phyloP scores from a whole-genome alignment of 2,888 invertebrate genomes.

The Miltochrista miniata region DNA sequence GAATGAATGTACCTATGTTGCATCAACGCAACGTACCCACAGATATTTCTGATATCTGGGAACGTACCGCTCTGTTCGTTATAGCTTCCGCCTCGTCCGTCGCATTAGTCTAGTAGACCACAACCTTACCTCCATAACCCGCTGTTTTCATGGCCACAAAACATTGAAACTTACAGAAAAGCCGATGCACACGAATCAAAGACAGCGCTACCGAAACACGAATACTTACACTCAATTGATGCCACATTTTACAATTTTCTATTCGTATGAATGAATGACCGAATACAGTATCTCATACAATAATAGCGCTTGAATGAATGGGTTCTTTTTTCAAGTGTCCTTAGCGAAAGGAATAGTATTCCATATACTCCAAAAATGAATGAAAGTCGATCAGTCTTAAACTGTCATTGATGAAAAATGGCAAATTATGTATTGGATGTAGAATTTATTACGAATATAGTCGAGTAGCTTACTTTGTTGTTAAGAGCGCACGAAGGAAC shows the following conservation, averaged over 20 bases:
- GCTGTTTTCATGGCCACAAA: conserved; percentile 36
- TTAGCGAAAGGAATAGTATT: conserved; percentile 30
- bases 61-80: too few relatives aligned
- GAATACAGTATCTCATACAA: conserved; percentile 9
- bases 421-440: too few relatives aligned
- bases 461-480: too few relatives aligned
- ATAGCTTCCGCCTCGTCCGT: too few relatives aligned
- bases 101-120: too few relatives aligned
- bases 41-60: too few relatives aligned
- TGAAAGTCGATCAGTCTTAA: conserved; percentile 29
- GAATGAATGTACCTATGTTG: too few relatives aligned
- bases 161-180: conserved; percentile 24
- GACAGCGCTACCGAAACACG: conserved; percentile 68
- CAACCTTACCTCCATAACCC: conserved; percentile 2
- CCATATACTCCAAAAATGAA: conserved; percentile 32
- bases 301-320: conserved; percentile 19
- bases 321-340: conserved; percentile 27
- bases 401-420: background rate
- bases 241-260: conserved; percentile 32
- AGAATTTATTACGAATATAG: too few relatives aligned
- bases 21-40: too few relatives aligned
- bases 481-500: too few relatives aligned
- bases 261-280: conserved; percentile 4
- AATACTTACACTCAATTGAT: conserved; percentile 52
- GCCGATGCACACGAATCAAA: conserved; percentile 55